A percentile compares a stretch with the other conserved stretches of the same genome.
Conservation (phyloP, 2,797 vertebrate genomes). For the Sternarchorhynchus goeldii region DNA sequence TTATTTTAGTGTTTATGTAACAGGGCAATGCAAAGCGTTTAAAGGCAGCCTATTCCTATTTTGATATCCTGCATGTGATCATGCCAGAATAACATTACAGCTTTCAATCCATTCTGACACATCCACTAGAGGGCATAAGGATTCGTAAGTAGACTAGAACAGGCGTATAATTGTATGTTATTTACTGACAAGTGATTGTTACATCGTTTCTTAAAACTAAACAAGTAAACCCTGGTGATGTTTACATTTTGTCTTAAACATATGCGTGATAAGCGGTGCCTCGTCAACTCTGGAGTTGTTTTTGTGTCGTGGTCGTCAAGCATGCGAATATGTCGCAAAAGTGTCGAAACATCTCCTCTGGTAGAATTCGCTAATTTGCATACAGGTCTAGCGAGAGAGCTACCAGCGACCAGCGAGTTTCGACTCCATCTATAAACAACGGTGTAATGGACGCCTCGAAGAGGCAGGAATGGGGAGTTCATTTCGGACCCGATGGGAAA, state of each 20-base stretch:
- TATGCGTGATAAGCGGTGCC: not conserved
- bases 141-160: not conserved
- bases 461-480: slow-evolving; percentile 79
- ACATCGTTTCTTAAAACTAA: not conserved
- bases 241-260: too few species aligned
- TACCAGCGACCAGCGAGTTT: slow-evolving; percentile 62
- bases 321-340: slow-evolving; percentile 62
- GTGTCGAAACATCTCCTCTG: slow-evolving; percentile 56
- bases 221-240: too few species aligned
- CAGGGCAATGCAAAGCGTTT: too few species aligned
- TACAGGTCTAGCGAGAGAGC: slow-evolving; percentile 52
- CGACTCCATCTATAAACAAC: slow-evolving; percentile 71
- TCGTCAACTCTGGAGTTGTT: not conserved
- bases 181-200: not conserved
- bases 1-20: too few species aligned
- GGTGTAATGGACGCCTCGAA: slow-evolving; percentile 70
- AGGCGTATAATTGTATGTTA: not conserved
- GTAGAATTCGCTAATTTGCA: slow-evolving; percentile 20
- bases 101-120: not conserved
- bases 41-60: too few species aligned
- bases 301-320: slow-evolving; percentile 22
- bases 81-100: too few species aligned
- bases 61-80: too few species aligned
- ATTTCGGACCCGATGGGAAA: slow-evolving; percentile 66
- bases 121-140: slow-evolving; percentile 50